Conservation (phyloP, 2,113 vertebrate species). For the Orcinus orca region DNA sequence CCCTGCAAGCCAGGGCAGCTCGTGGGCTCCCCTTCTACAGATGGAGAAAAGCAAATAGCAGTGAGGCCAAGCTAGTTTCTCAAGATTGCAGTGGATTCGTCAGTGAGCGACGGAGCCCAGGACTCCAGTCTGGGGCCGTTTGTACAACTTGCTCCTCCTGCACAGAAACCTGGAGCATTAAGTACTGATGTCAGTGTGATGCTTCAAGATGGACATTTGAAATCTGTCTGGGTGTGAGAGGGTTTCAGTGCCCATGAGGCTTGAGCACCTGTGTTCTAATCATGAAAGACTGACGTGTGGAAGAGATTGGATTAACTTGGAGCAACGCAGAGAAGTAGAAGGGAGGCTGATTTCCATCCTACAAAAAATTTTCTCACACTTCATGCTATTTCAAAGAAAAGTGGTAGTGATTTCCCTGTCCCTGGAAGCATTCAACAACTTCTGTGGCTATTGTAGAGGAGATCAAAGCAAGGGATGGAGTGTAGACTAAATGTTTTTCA, state of each 20-base stretch:
- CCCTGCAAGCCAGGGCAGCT: background rate
- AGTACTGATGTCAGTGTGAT: fast-evolving
- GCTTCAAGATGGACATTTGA: background rate
- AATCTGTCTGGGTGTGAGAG: background rate
- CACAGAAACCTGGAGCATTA: fast-evolving
- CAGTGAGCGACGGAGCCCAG: background rate
- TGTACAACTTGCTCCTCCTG: no score
- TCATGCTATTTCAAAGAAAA: background rate
- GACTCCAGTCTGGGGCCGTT: background rate
- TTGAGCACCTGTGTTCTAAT: background rate
- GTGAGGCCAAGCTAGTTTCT: fast-evolving
- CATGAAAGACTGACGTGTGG: background rate
- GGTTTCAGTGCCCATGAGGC: background rate
- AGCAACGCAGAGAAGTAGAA: background rate
- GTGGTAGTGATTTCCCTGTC: background rate
- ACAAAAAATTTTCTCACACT: background rate
- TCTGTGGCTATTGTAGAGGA: background rate
- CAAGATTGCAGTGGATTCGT: fast-evolving
- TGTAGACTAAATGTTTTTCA: background rate
- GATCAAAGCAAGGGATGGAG: background rate
- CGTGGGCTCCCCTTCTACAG: fast-evolving
- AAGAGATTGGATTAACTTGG: background rate
- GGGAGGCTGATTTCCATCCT: background rate
- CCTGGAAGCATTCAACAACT: background rate
- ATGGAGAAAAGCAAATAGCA: background rate